Evolutionary conservation across 2,113 vertebrate genomes (phyloP), one percentile per base, ranked within the genome.

Genomic region (Suricata suricatta): DNA sequence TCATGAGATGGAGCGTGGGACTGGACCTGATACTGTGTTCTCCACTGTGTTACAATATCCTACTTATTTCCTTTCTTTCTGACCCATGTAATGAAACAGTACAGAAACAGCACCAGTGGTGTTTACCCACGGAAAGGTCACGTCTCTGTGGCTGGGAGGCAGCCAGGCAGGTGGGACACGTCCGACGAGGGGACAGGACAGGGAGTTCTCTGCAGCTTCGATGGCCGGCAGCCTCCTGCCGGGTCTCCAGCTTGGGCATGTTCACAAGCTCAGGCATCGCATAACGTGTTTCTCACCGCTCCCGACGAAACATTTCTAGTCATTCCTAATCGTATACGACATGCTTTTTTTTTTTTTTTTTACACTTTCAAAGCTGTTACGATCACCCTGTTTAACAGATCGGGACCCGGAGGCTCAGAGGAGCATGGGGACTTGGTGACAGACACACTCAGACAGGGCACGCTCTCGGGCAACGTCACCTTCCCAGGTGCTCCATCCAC

Each of bases 371-470:
- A 23, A 93, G 27, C 21, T 52, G 69, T 68, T 35, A 10, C 35
- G 47, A 27, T 68, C 19, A 57, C 17, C 27, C 23, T 52, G 3
- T 52, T 35, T 44, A 52, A 83, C 41, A 64, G 60, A 54, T 64
- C 3, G 63, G 60, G 44, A 25, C 21, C 11, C 33, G 19, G 69
- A 31, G 63, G 79, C 38, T 79, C 33, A 33, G 50, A 60, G 86
- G 5, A 68, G 60, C 13, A 10, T 0, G 21, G 35, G 2, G 35
- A 23, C 2, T 11, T 25, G 50, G 31, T 7, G 2, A 23, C 14
- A 38, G 63, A 41, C 33, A 63, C 3, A 12, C 11, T n/a, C 23
- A 23, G n/a, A 44, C 6, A 52, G 7, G n/a, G n/a, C 12, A 10
- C 5, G 52, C 71, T 79, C 6, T 2, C 21, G 1, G 72, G 38